A percentile compares a stretch with the other conserved stretches of the same genome.
Conservation (phyloP, 2,797 vertebrate genomes). For the Xyrichtys novacula region DNA sequence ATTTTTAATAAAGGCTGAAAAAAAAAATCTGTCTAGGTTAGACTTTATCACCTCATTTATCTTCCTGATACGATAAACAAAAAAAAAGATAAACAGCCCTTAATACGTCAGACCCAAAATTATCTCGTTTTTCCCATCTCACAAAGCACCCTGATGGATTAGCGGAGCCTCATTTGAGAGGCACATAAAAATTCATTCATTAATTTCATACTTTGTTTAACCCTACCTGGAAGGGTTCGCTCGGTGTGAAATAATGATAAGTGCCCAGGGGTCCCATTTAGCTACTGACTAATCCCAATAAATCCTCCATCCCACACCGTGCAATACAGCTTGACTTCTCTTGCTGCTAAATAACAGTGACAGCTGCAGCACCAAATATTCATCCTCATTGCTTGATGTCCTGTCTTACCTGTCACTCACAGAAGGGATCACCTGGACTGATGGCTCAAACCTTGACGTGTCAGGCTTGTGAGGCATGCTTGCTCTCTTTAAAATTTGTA, state of each 20-base stretch:
- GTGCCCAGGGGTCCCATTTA: constrained; percentile 64
- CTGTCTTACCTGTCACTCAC: constrained; percentile 48
- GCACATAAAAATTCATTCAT: constrained; percentile 63
- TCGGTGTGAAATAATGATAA: constrained; percentile 66
- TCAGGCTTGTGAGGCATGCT: constrained; percentile 11
- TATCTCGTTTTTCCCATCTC: constrained; percentile 45
- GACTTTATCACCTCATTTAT: constrained; percentile 59
- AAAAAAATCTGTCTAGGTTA: constrained; percentile 25
- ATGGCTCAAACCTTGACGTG: constrained; percentile 26
- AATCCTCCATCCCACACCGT: constrained; percentile 50
- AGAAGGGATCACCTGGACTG: constrained; percentile 42
- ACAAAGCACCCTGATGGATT: constrained; percentile 55
- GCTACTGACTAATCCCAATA: constrained; percentile 61
- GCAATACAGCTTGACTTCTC: constrained; percentile 44
- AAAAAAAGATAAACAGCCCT: constrained; percentile 52
- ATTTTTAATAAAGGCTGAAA: constrained; percentile 47
- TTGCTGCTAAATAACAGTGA: constrained; percentile 53
- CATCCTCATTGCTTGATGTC: constrained; percentile 38
- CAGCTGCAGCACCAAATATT: constrained; percentile 39
- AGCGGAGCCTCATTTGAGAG: constrained; percentile 38
- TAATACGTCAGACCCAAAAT: constrained; percentile 38
- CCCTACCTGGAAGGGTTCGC: constrained; percentile 53
- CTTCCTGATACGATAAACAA: constrained; percentile 44
- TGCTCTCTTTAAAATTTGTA: constrained; percentile 14
- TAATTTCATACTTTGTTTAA: constrained; percentile 74